phyloP scores from a whole-genome alignment of 1,140 invertebrate species.

The Papilio polyxenes region DNA sequence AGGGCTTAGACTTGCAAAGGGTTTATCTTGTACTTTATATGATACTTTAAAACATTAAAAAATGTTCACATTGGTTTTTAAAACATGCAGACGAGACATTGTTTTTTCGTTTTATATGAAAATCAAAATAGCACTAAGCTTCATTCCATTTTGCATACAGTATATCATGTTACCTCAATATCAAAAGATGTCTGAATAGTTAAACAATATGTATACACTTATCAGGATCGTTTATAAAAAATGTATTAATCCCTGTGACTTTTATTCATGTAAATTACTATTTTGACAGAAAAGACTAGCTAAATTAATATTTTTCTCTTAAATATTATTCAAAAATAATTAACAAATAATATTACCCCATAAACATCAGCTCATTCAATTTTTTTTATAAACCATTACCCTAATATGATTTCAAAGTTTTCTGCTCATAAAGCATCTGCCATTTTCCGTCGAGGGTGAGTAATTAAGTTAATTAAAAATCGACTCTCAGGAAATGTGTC shows the following conservation, averaged over 20 bases:
- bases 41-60: slow-evolving; percentile 8
- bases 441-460: slow-evolving; percentile 37
- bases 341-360: neutral
- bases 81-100: neutral
- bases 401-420: slow-evolving; percentile 28
- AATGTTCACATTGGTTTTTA: neutral
- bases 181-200: neutral
- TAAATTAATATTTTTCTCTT: neutral
- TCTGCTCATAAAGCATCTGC: slow-evolving; percentile 31
- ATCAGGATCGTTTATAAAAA: no score
- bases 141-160: neutral
- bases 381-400: slow-evolving; percentile 30
- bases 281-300: neutral
- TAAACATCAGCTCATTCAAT: neutral
- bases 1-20: slow-evolving; percentile 52
- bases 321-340: slow-evolving; percentile 1
- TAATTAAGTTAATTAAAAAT: slow-evolving; percentile 53
- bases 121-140: neutral
- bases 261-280: neutral
- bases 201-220: no score
- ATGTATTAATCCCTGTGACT: neutral
- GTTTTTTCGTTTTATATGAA: neutral
- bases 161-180: neutral
- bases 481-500: slow-evolving; percentile 44
- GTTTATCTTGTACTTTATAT: slow-evolving; percentile 44